Conservation (phyloP, 2,797 vertebrate genomes). For the Telmatherina bonti region DNA sequence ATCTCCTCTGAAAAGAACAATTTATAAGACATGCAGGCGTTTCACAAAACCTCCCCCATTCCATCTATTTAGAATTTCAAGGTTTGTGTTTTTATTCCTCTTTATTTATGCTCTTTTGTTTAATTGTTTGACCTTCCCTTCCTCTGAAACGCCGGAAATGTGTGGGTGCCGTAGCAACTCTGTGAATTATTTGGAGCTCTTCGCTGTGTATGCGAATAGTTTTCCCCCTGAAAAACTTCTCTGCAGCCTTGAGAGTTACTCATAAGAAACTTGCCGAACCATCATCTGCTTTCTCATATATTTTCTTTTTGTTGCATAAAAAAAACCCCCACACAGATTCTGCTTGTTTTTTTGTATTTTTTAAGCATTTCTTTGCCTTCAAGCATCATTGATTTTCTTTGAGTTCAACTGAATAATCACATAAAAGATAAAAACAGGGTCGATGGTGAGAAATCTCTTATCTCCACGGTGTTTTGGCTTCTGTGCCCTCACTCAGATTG, state of each 20-base stretch:
- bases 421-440: neutral
- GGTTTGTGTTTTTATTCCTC: conserved; percentile 16
- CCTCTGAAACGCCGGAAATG: conserved; percentile 44
- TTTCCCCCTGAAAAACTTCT: conserved; percentile 39
- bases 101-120: conserved; percentile 42
- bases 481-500: conserved; percentile 83
- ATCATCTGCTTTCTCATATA: conserved; percentile 6
- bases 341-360: neutral
- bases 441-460: neutral
- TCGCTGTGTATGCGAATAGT: conserved; percentile 33
- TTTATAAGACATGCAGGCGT: conserved; percentile 3
- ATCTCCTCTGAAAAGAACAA: conserved; percentile 44
- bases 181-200: conserved; percentile 43
- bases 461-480: neutral
- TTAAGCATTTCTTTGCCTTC: neutral
- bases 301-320: neutral
- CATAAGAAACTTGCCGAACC: conserved; percentile 4
- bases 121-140: conserved; percentile 58
- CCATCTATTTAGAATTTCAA: conserved; percentile 12
- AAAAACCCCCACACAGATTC: neutral
- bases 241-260: conserved; percentile 21
- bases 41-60: conserved; percentile 11
- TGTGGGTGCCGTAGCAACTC: conserved; percentile 74
- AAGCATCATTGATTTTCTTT: neutral
- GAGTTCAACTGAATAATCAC: neutral